Base-by-base conservation (phyloP, 2,113 vertebrate species). In the Atherinomorus stipes region DNA sequence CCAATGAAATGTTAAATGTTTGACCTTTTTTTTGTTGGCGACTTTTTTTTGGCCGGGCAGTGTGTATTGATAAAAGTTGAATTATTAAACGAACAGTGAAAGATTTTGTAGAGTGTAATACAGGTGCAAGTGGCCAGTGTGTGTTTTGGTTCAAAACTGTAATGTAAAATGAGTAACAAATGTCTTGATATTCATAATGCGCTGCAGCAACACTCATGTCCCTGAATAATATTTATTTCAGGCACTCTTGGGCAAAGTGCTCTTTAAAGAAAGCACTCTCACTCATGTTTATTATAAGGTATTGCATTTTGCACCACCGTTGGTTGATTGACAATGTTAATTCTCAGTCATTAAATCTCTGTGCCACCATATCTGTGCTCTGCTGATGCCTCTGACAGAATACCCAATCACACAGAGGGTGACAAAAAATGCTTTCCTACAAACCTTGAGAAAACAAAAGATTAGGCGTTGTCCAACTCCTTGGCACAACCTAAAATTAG, bases 111-210 rank as follows among this genome's bases (percentile, higher is more conserved):
- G 4, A 3, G 15, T 5, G 16, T 42, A 57, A 26, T 47, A 40
- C 31, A 34, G 31, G 31, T 8, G n/a, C 10, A 3, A 68, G 31
- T 34, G 31, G 7, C 9, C 2, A 47, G 40, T 57, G n/a, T 45
- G 26, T 42, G 21, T 0, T 68, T 57, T 44, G 28, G 54, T 47
- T 68, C 65, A 57, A 57, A 34, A 44, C 40, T 57, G 54, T 54
- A 67, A 53, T 53, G 64, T 42, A 37, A 66, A 37, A 23, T 34
- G 7, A 45, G 61, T 19, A 64, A 21, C 45, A 56, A 57, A 28
- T 47, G 40, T 37, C 37, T 74, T 67, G 31, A 18, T 44, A 49
- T 51, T 69, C 60, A 19, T 9, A 11, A 18, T 26, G 49, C n/a
- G 26, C 40, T 37, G 11, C 45, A 28, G 38, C 1, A 61, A 23